These are phyloP conservation scores for Chloromyia formosa DNA, from an alignment of 2,888 invertebrate species.

Conservation along the genomic window DNA sequence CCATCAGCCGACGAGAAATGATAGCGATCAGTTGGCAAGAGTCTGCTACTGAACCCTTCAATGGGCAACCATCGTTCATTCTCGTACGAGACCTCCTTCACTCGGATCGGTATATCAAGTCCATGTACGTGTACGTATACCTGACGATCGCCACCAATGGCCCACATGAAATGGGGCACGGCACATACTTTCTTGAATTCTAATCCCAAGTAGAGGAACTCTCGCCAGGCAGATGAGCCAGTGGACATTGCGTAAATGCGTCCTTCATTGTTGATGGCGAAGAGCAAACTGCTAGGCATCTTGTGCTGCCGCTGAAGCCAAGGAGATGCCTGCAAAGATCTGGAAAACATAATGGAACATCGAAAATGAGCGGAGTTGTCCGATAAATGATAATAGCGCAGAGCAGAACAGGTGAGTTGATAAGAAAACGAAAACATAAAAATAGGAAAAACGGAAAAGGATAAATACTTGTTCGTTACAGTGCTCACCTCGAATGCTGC, in stretches of 20 bases:
- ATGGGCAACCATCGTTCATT: conserved; percentile 94
- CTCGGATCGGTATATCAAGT: conserved; percentile 87
- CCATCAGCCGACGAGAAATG: conserved; percentile 89
- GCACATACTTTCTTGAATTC: conserved; percentile 90
- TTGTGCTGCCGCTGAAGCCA: conserved; percentile 51
- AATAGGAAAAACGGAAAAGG: background rate
- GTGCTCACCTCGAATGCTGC: conserved; percentile 6
- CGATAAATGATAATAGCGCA: too few relatives aligned
- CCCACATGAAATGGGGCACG: conserved; percentile 88
- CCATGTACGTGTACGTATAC: conserved; percentile 91
- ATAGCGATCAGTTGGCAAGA: conserved; percentile 88
- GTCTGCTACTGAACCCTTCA: conserved; percentile 83
- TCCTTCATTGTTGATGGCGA: conserved; percentile 88
- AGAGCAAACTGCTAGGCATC: conserved; percentile 79
- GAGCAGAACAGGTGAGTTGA: too few relatives aligned
- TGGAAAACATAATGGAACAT: background rate
- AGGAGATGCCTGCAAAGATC: background rate
- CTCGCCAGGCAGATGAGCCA: conserved; percentile 83
- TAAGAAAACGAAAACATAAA: background rate
- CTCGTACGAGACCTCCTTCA: conserved; percentile 90
- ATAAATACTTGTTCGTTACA: conserved; percentile 11
- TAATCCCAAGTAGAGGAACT: conserved; percentile 84
- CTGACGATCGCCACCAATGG: conserved; percentile 91
- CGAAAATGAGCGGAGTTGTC: background rate
- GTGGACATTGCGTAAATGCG: conserved; percentile 86